Percentiles rank a stretch among this genome's conserved stretches.
These are phyloP conservation scores for Gymnobelideus leadbeateri DNA, from an alignment of 2,113 vertebrate species.

Conservation along the genomic window DNA sequence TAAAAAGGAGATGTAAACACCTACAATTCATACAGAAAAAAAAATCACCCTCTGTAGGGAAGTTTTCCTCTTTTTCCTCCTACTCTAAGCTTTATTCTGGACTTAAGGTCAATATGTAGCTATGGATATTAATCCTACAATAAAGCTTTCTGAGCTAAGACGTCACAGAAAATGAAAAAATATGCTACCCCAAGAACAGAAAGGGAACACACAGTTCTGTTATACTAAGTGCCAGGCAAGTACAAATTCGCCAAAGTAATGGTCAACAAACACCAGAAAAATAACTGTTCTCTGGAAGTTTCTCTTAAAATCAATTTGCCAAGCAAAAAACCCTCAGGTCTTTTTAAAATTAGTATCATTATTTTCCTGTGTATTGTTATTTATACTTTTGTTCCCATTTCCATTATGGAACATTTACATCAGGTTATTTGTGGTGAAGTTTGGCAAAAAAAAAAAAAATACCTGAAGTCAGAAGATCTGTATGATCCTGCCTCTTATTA, in stretches of 20 bases:
- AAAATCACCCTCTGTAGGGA: constrained; percentile 34
- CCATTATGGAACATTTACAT: constrained; percentile 1
- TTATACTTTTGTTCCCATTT: background rate
- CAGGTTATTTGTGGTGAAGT: background rate
- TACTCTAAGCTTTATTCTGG: constrained; percentile 20
- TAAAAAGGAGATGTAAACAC: constrained; percentile 37
- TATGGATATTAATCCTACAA: constrained; percentile 68
- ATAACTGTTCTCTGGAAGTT: constrained; percentile 11
- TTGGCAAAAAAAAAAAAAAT: background rate
- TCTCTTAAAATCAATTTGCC: constrained; percentile 1
- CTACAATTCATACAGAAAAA: constrained; percentile 21
- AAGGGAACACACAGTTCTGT: constrained; percentile 67
- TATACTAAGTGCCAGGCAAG: constrained; percentile 53
- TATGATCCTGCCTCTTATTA: background rate
- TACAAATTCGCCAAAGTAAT: constrained; percentile 51
- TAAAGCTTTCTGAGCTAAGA: constrained; percentile 52
- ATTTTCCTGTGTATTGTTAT: background rate
- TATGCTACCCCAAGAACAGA: constrained; percentile 23
- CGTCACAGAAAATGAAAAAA: constrained; percentile 26
- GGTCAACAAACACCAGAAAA: constrained; percentile 57
- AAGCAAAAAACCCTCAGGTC: background rate
- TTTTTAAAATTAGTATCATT: constrained; percentile 4
- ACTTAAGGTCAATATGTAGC: constrained; percentile 63
- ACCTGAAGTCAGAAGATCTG: background rate
- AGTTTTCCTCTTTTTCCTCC: constrained; percentile 9